These are phyloP conservation scores for Catajapyx aquilonaris DNA, from an alignment of 1,140 invertebrate genomes.

Conservation along the genomic window DNA sequence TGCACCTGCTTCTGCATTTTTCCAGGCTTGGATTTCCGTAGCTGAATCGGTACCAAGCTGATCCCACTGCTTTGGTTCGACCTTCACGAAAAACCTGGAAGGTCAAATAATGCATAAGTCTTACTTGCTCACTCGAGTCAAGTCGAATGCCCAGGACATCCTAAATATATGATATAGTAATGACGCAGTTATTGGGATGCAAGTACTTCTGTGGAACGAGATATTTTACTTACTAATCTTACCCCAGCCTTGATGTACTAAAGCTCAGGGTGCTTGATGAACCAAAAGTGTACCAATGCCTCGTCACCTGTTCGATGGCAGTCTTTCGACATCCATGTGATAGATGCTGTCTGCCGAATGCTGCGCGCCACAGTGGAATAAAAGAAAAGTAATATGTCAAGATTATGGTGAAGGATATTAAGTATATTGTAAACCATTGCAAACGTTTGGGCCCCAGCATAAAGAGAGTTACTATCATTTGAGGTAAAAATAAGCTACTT, in stretches of 20 bases:
- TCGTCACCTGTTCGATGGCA: conserved; percentile 95
- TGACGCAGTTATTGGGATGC: no score
- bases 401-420: no score
- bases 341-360: conserved; percentile 93
- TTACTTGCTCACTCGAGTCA: no score
- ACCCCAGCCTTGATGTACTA: conserved; percentile 78
- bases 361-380: conserved; percentile 96
- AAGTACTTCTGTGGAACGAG: not conserved
- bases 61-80: conserved; percentile 90
- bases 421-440: no score
- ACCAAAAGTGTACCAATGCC: conserved; percentile 81
- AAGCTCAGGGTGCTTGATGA: conserved; percentile 99
- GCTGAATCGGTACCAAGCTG: conserved; percentile 38
- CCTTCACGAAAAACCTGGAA: conserved; percentile 86
- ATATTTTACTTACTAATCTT: conserved; percentile 51
- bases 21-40: conserved; percentile 25
- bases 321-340: conserved; percentile 85
- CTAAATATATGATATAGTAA: no score
- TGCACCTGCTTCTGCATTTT: conserved; percentile 23
- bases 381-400: conserved; percentile 17
- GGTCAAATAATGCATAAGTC: no score
- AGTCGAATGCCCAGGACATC: no score
- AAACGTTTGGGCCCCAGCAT: no score
- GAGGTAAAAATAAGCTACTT: no score
- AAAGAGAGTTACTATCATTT: no score